Base-by-base conservation (phyloP, 2,888 invertebrate genomes). In the Dynastes hyllus region DNA sequence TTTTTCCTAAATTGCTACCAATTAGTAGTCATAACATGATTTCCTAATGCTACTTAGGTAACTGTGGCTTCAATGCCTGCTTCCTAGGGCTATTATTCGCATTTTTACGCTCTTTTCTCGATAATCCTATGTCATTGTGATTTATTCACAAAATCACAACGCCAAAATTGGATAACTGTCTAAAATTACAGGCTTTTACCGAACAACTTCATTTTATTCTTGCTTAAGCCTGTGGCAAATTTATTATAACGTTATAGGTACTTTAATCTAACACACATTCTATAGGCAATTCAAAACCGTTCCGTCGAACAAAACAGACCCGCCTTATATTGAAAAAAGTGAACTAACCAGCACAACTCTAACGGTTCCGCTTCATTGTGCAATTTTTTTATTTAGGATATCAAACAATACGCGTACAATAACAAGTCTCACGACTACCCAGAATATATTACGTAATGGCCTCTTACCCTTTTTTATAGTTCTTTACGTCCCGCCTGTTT, bases 301-400 rank as follows among this genome's bases (percentile, higher is more conserved):
- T 45, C 69, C 51, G 69, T 69, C 51, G 71, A 37, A 71, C 71
- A 29, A n/a, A 40, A 65, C 65, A 50, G 66, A 66, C 76, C 50
- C 66, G 66, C 66, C 76, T 76, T 27, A 51, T 51, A 37, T 27
- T 29, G 37, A 71, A 71, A 53, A 76, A 76, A 63, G 37, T 32
- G 66, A 65, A 76, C 76, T 66, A 65, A 76, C 66, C 76, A 76
- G 66, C 50, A 51, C 76, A 76, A 63, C 65, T 65, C 76, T 76
- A 76, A 76, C 76, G 76, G 76, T 76, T 45, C 29, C 51, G 32
- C 32, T 55, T 29, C 53, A 76, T 76, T 76, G 76, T 76, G 76
- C 45, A 65, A 63, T 76, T 76, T 76, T 76, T 69, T 45, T 71
- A 71, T 51, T 71, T 53, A 58, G n/a, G 32, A 22, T 71, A 32